Conservation (phyloP, 2,888 invertebrate genomes). For the Epinotia bilunana region DNA sequence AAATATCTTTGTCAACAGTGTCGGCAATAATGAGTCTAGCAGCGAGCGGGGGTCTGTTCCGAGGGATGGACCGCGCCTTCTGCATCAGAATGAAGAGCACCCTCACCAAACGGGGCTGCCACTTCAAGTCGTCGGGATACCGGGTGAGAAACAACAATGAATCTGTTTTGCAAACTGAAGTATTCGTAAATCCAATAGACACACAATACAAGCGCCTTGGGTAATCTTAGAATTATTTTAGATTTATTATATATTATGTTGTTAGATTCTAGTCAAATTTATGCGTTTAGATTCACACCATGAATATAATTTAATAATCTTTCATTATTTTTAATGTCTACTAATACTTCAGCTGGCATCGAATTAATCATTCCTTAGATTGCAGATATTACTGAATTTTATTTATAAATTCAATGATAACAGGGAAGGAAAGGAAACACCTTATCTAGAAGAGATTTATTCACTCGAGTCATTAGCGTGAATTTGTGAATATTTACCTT, state of each 20-base stretch:
- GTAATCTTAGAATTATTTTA: background rate
- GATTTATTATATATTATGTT: background rate
- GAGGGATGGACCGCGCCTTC: constrained; percentile 95
- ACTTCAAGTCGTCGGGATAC: constrained; percentile 98
- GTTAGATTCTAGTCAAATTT: background rate
- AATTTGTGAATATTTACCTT: constrained; percentile 75
- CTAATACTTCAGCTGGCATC: constrained; percentile 32
- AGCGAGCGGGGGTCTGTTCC: constrained; percentile 88
- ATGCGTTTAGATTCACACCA: too few species aligned
- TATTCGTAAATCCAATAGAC: constrained; percentile 35
- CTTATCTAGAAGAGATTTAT: constrained; percentile 52
- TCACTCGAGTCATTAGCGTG: constrained; percentile 61
- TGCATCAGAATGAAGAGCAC: constrained; percentile 99
- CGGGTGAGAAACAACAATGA: constrained; percentile 88
- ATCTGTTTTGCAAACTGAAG: background rate
- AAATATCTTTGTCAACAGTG: constrained; percentile 82
- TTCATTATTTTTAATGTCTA: background rate
- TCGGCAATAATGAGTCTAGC: constrained; percentile 92
- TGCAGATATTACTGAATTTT: constrained; percentile 29
- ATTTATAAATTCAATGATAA: constrained; percentile 44
- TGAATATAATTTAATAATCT: too few species aligned
- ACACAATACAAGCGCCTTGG: background rate
- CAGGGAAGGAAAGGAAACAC: constrained; percentile 44
- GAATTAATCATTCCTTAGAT: constrained; percentile 37
- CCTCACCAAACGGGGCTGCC: constrained; percentile 97